Evolutionary conservation across 1,140 invertebrate genomes (phyloP).

Genomic region (Ooceraea biroi): DNA sequence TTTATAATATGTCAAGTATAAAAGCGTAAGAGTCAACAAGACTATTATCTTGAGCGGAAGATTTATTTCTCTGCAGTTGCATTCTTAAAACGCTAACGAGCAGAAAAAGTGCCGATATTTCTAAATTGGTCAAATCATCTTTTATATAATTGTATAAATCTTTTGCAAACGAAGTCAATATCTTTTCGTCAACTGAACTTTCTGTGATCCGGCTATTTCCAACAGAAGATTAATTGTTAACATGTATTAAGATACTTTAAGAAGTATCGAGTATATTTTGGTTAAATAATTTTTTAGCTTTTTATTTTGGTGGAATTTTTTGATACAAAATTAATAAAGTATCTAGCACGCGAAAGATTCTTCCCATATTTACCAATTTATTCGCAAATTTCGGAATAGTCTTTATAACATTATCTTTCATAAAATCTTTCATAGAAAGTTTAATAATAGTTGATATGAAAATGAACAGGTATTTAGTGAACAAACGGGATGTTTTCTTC

Average conservation of each 20-base stretch:
- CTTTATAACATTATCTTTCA: not conserved
- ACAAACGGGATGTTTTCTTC: constrained; percentile 82
- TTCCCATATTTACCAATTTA: not conserved
- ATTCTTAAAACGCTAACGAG: not conserved
- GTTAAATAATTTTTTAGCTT: too few species aligned
- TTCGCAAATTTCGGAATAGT: not conserved
- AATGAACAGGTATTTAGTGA: constrained; percentile 74
- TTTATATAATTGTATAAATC: not conserved
- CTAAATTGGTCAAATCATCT: constrained; percentile 8
- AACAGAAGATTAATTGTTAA: not conserved
- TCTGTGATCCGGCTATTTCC: not conserved
- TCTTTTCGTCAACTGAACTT: not conserved
- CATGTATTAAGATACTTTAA: too few species aligned
- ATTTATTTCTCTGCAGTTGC: not conserved
- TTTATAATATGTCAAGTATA: not conserved
- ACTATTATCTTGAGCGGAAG: not conserved
- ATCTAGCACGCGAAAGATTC: not conserved
- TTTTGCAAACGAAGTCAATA: not conserved
- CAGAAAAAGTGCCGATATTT: not conserved
- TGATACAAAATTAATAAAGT: not conserved
- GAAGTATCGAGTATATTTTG: too few species aligned
- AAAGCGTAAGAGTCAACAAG: not conserved
- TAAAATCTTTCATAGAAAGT: not conserved
- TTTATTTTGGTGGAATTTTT: too few species aligned
- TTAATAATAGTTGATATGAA: constrained; percentile 14